phyloP scores from a whole-genome alignment of 2,113 vertebrate species.

The Siphamia tubifer region DNA sequence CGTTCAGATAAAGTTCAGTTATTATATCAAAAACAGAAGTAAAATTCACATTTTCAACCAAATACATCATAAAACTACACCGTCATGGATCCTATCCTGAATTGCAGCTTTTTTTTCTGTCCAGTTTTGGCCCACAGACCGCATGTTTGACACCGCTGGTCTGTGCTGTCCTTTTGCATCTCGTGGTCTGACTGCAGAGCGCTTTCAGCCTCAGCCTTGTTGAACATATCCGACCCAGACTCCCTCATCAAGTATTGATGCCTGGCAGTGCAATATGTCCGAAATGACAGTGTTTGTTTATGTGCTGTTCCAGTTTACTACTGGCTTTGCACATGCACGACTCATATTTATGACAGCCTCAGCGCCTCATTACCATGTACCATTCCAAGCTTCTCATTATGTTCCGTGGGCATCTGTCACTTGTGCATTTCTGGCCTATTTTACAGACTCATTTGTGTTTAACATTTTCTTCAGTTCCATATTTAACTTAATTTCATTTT shows the following conservation, averaged over 20 bases:
- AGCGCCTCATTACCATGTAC: background rate
- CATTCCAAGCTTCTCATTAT: background rate
- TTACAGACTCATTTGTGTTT: background rate
- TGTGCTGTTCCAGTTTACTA: background rate
- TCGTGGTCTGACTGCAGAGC: background rate
- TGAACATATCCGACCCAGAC: conserved; percentile 2
- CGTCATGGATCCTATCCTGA: too few relatives aligned
- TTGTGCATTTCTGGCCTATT: background rate
- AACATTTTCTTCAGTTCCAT: background rate
- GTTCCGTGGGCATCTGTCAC: background rate
- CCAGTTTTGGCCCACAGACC: too few relatives aligned
- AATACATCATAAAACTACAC: too few relatives aligned
- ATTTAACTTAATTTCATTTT: background rate
- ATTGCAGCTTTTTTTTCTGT: too few relatives aligned
- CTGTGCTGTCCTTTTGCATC: background rate
- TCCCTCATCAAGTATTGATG: conserved; percentile 32
- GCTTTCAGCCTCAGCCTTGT: background rate
- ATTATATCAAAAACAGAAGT: too few relatives aligned
- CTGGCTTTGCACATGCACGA: conserved; percentile 1
- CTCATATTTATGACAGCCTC: conserved; percentile 5
- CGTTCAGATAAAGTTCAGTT: too few relatives aligned
- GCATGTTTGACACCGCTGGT: too few relatives aligned
- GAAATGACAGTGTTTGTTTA: conserved; percentile 11
- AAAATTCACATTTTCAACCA: too few relatives aligned
- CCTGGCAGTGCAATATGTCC: background rate